phyloP scores from a whole-genome alignment of 2,797 vertebrate species.

The Coregonus suidteri region DNA sequence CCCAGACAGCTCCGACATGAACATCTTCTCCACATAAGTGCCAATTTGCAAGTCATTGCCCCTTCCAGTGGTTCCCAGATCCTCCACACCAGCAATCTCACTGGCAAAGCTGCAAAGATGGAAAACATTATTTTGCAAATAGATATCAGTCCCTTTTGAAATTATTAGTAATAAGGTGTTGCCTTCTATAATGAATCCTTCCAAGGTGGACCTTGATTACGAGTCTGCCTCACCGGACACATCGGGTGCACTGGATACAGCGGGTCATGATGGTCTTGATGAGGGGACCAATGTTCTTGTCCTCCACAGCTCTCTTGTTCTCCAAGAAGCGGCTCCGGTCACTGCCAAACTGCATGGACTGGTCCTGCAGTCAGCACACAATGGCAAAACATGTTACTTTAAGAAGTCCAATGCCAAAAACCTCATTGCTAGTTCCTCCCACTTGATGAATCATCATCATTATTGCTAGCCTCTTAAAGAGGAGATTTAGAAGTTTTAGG shows the following conservation, averaged over 20 bases:
- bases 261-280: constrained; percentile 99
- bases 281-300: constrained; percentile 96
- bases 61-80: constrained; percentile 87
- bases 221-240: constrained; percentile 83
- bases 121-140: background rate
- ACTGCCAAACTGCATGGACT: constrained; percentile 95
- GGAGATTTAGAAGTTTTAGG: background rate
- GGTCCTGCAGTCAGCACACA: constrained; percentile 63
- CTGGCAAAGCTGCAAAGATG: constrained; percentile 82
- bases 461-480: background rate
- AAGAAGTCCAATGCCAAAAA: background rate
- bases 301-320: constrained; percentile 93
- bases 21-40: constrained; percentile 90
- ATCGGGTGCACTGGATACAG: constrained; percentile 97
- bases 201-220: background rate
- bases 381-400: background rate
- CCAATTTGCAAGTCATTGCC: constrained; percentile 90
- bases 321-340: constrained; percentile 95
- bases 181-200: background rate
- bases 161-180: background rate
- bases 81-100: constrained; percentile 90
- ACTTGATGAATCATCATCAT: background rate
- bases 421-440: background rate
- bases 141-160: background rate
- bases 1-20: constrained; percentile 90